These are phyloP conservation scores for Fregetta grallaria DNA, from an alignment of 2,113 vertebrate genomes.

Conservation along the genomic window DNA sequence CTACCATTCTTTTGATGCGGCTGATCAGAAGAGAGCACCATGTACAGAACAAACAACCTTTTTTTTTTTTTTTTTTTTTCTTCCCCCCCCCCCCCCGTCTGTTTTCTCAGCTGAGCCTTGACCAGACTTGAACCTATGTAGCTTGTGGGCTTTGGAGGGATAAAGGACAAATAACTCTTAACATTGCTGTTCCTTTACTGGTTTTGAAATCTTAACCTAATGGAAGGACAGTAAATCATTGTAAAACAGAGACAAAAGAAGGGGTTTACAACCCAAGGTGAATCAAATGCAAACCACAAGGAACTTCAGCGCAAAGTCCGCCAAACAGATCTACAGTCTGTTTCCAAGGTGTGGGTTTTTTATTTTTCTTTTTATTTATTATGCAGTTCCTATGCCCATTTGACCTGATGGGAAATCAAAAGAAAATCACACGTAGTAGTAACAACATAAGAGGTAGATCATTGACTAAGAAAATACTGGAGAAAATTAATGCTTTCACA, in stretches of 20 bases:
- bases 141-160: not conserved
- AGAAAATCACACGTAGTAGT: not conserved
- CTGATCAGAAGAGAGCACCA: not conserved
- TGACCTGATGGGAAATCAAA: constrained; percentile 2
- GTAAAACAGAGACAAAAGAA: not conserved
- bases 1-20: not conserved
- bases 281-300: not conserved
- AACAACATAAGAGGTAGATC: not conserved
- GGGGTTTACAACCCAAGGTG: not conserved
- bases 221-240: not conserved
- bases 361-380: constrained; percentile 6
- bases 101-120: not conserved
- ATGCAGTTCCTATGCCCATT: not conserved
- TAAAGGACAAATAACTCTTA: not conserved
- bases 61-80: not conserved
- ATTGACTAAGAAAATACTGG: constrained; percentile 58
- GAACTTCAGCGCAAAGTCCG: not conserved
- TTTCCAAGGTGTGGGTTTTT: not conserved
- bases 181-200: not conserved
- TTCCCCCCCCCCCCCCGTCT: not conserved
- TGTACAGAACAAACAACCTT: not conserved
- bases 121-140: not conserved
- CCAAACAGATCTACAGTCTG: not conserved
- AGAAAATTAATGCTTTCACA: constrained; percentile 58
- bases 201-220: not conserved